Evolutionary conservation across 1,140 invertebrate species (phyloP).

Genomic region (Leptonema lineaticorne): DNA sequence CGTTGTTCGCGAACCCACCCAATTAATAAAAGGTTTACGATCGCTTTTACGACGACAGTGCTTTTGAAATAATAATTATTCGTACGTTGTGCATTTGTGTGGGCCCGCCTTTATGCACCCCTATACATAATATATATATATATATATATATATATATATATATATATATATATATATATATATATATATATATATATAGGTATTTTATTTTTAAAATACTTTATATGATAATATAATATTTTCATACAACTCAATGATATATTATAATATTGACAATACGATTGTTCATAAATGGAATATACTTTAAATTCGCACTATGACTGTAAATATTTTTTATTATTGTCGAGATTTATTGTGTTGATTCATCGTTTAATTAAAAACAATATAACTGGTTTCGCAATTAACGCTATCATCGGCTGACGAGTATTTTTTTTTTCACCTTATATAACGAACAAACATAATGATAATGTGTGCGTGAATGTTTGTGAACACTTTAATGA

Average conservation of each 20-base stretch:
- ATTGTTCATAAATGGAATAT: no score
- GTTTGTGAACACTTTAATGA: neutral
- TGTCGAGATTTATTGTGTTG: conserved; percentile 29
- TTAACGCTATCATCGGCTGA: conserved; percentile 27
- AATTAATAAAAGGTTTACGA: conserved; percentile 11
- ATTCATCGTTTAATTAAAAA: conserved; percentile 34
- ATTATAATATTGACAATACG: no score
- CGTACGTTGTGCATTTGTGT: no score
- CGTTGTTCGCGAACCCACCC: conserved; percentile 1
- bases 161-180: no score
- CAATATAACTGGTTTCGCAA: conserved; percentile 37
- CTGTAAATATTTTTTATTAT: no score
- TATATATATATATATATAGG: no score
- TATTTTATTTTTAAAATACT: no score
- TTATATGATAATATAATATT: no score
- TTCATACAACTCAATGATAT: no score
- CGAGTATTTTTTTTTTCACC: neutral
- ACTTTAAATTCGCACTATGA: no score
- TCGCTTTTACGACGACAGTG: neutral
- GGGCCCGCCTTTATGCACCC: neutral
- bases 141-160: neutral
- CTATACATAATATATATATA: neutral
- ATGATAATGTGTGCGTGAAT: neutral
- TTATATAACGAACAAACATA: neutral
- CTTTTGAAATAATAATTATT: conserved; percentile 1